Percentiles rank a stretch among this genome's conserved stretches.
phyloP scores from a whole-genome alignment of 2,797 vertebrate genomes.

The Amphiprion clarkii region DNA sequence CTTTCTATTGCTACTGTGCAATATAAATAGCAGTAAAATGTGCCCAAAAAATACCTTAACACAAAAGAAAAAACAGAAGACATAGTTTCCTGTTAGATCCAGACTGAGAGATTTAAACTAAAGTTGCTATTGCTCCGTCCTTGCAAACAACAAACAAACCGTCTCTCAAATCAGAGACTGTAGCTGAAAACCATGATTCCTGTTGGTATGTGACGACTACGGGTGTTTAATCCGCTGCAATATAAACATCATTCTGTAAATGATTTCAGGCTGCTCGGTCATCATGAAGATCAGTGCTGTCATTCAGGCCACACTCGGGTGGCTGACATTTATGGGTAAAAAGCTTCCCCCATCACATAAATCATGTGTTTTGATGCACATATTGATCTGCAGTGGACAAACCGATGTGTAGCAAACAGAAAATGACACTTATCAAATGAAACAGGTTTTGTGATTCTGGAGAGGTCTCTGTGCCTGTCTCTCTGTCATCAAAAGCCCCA shows the following conservation, averaged over 20 bases:
- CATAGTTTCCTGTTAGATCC: too few species aligned
- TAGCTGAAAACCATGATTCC: background rate
- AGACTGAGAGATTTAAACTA: background rate
- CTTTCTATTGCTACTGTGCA: too few species aligned
- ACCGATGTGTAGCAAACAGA: background rate
- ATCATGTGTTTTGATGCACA: background rate
- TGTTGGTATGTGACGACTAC: background rate
- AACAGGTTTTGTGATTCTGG: background rate
- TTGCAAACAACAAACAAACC: background rate
- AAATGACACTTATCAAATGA: background rate
- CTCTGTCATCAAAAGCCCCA: too few species aligned
- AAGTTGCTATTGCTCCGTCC: background rate
- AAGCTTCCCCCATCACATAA: background rate
- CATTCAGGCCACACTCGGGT: background rate
- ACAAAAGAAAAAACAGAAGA: too few species aligned
- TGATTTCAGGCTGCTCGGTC: background rate
- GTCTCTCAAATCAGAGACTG: background rate
- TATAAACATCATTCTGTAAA: background rate
- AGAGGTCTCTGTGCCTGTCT: too few species aligned
- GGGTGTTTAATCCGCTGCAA: background rate
- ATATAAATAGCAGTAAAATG: too few species aligned
- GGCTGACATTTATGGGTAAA: background rate
- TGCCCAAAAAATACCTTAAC: too few species aligned
- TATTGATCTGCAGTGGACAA: background rate
- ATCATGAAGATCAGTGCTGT: background rate